These are phyloP conservation scores for Timandra comae DNA, from an alignment of 2,888 invertebrate genomes.

Conservation along the genomic window DNA sequence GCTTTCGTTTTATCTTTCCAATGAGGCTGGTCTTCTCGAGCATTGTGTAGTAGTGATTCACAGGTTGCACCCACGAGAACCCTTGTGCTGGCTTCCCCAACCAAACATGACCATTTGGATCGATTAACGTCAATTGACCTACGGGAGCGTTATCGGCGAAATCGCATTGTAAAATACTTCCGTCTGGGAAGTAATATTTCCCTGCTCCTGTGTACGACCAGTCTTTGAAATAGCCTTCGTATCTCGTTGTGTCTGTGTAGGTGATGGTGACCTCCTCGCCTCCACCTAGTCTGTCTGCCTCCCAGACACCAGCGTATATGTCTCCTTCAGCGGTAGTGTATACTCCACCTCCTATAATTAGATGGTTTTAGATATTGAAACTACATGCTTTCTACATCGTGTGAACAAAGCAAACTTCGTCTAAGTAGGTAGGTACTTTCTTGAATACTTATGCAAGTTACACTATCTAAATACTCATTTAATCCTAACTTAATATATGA, in stretches of 20 bases:
- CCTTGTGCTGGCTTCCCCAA: constrained; percentile 58
- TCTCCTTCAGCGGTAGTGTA: constrained; percentile 79
- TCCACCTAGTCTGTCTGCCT: constrained; percentile 63
- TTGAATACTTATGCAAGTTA: too few species aligned
- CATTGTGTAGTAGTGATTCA: constrained; percentile 59
- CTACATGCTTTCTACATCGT: too few species aligned
- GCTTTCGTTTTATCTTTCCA: too few species aligned
- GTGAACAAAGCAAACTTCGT: too few species aligned
- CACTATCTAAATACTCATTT: too few species aligned
- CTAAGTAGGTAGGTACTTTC: too few species aligned
- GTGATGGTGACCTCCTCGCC: constrained; percentile 44
- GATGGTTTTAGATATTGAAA: too few species aligned
- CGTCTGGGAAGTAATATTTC: constrained; percentile 70
- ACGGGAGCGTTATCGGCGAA: constrained; percentile 72
- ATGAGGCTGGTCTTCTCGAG: constrained; percentile 41
- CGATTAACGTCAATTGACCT: constrained; percentile 55
- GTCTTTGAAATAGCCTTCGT: constrained; percentile 65
- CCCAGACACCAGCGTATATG: constrained; percentile 74
- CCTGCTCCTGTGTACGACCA: constrained; percentile 68
- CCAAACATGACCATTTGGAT: constrained; percentile 75
- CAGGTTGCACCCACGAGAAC: constrained; percentile 54
- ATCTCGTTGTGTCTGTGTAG: constrained; percentile 66
- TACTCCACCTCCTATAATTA: constrained; percentile 61
- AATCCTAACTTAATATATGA: too few species aligned
- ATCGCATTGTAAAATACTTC: constrained; percentile 55